Conservation (phyloP, 2,113 vertebrate genomes). For the Malaclemys terrapin region DNA sequence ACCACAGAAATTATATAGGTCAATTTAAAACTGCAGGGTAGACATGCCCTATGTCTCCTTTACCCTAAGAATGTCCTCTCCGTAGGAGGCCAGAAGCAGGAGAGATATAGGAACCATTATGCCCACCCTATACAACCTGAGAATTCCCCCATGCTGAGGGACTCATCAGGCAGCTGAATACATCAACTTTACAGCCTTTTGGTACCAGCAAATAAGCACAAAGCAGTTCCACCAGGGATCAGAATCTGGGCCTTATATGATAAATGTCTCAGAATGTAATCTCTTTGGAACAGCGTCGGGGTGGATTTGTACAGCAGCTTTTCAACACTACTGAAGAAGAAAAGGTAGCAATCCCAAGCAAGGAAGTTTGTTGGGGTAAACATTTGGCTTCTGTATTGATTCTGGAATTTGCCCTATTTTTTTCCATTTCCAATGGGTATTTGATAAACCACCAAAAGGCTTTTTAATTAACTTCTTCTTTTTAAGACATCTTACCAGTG, state of each 20-base stretch:
- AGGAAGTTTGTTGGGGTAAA: background rate
- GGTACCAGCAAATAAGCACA: background rate
- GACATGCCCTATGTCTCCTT: no score
- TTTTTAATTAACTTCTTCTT: background rate
- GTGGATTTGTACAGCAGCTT: background rate
- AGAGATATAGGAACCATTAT: background rate
- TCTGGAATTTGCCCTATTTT: background rate
- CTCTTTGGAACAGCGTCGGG: background rate
- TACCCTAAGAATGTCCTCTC: background rate
- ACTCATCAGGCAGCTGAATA: background rate
- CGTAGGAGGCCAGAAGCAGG: background rate
- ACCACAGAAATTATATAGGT: no score
- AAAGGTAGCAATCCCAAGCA: background rate
- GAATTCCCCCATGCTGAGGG: background rate
- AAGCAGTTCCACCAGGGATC: background rate
- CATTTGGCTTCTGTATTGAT: background rate
- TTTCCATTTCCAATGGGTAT: background rate
- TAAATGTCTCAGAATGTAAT: background rate
- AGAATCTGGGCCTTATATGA: background rate
- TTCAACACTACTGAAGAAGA: background rate
- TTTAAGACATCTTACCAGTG: conserved; percentile 87
- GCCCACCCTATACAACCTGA: background rate
- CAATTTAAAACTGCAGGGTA: no score
- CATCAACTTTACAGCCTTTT: background rate
- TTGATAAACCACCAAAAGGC: conserved; percentile 3